Percentiles rank a stretch among this genome's conserved stretches.
These are phyloP conservation scores for Drosophila guanche DNA, from an alignment of 1,140 invertebrate species.

Conservation along the genomic window DNA sequence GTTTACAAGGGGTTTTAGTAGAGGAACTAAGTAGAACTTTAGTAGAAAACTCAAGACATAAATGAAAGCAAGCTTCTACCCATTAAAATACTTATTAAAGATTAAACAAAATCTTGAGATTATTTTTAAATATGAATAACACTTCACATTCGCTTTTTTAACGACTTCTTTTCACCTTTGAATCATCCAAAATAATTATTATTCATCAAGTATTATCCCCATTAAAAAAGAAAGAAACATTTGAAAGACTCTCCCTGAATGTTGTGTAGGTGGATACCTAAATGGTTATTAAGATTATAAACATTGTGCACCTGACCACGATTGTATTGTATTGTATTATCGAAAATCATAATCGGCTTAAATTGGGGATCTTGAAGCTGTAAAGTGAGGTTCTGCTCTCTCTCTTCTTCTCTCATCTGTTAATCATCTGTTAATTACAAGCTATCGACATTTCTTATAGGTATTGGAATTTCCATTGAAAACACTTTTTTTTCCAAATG, in stretches of 20 bases:
- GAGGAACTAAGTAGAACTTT: too few species aligned
- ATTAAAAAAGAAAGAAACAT: constrained; percentile 5
- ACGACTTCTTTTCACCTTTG: too few species aligned
- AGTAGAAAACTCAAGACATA: constrained; percentile 14
- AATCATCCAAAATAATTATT: too few species aligned
- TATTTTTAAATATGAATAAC: too few species aligned
- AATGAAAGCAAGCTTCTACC: constrained; percentile 12
- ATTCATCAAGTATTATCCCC: background rate
- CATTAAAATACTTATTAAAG: background rate
- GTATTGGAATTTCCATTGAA: background rate
- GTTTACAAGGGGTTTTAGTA: constrained; percentile 2
- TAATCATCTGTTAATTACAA: too few species aligned
- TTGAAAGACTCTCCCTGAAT: constrained; percentile 22
- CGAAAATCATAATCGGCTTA: constrained; percentile 39
- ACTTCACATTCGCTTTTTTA: too few species aligned
- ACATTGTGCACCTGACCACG: constrained; percentile 46
- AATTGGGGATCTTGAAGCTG: constrained; percentile 1
- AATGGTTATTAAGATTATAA: constrained; percentile 26
- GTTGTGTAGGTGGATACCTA: constrained; percentile 6
- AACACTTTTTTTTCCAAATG: constrained; percentile 6
- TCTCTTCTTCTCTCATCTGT: too few species aligned
- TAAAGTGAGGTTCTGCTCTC: background rate
- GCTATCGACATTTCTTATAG: too few species aligned
- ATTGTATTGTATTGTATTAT: constrained; percentile 45
- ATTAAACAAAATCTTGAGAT: background rate